phyloP scores from a whole-genome alignment of 2,797 vertebrate species.

The Poecilia picta region DNA sequence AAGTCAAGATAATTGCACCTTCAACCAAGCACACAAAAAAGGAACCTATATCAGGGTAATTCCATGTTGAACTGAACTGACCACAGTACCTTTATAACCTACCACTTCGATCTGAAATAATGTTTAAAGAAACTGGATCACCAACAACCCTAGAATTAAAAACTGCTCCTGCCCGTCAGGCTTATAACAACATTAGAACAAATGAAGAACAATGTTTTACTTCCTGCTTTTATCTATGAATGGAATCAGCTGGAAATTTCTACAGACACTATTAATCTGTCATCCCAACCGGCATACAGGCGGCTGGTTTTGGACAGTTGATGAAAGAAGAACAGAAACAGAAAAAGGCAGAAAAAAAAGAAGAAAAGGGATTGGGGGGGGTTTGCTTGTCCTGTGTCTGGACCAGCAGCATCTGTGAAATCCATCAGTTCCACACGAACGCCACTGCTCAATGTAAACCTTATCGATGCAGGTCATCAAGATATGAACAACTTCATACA shows the following conservation, averaged over 20 bases:
- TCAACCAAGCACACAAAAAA: conserved; percentile 24
- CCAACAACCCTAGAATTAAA: conserved; percentile 20
- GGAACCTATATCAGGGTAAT: conserved; percentile 12
- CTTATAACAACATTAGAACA: conserved; percentile 29
- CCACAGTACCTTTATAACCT: conserved; percentile 16
- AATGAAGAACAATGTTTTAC: conserved; percentile 27
- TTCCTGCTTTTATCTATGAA: conserved; percentile 45
- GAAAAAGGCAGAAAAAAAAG: conserved; percentile 6
- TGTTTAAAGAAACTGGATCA: conserved; percentile 41
- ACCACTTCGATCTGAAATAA: conserved; percentile 21
- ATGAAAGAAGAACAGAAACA: conserved; percentile 58
- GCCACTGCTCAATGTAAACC: conserved; percentile 18
- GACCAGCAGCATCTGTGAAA: conserved; percentile 46
- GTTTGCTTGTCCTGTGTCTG: conserved; percentile 37
- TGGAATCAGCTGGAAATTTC: conserved; percentile 50
- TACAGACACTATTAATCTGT: conserved; percentile 61
- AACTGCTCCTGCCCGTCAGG: conserved; percentile 9
- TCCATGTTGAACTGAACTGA: conserved; percentile 13
- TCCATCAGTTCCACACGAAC: conserved; percentile 23
- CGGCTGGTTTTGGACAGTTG: conserved; percentile 49
- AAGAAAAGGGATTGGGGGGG: conserved; percentile 9
- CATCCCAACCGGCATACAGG: conserved; percentile 66
- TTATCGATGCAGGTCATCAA: conserved; percentile 12
- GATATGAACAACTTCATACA: not conserved
- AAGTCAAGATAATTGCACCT: conserved; percentile 32